phyloP scores from a whole-genome alignment of 2,888 invertebrate genomes.

The Machimus rusticus region DNA sequence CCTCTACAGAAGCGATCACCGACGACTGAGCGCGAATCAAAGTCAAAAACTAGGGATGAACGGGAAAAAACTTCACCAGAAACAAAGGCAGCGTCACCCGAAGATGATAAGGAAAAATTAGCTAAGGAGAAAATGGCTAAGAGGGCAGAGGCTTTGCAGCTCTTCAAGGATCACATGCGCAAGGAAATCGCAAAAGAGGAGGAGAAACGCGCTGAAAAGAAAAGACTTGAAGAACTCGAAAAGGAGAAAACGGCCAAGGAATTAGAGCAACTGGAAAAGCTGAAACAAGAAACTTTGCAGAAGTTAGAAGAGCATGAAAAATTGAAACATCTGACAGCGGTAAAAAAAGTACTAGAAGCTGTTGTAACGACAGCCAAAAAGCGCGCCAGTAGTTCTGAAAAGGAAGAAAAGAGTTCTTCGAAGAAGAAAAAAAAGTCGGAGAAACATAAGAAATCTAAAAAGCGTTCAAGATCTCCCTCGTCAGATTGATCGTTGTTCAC shows the following conservation, averaged over 20 bases:
- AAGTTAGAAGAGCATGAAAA: slow-evolving; percentile 59
- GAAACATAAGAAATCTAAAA: slow-evolving; percentile 59
- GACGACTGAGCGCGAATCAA: slow-evolving; percentile 49
- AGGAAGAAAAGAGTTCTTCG: slow-evolving; percentile 47
- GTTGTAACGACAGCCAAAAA: slow-evolving; percentile 48
- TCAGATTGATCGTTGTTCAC: neutral
- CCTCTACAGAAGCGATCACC: neutral
- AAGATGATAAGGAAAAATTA: slow-evolving; percentile 55
- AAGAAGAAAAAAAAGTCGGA: slow-evolving; percentile 51
- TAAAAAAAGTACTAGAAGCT: slow-evolving; percentile 50
- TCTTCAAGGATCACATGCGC: slow-evolving; percentile 70
- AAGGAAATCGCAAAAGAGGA: slow-evolving; percentile 67
- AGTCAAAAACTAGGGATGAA: slow-evolving; percentile 29
- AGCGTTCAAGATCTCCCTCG: slow-evolving; percentile 58
- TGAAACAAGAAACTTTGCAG: slow-evolving; percentile 60
- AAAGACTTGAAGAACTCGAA: slow-evolving; percentile 58
- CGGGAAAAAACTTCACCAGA: slow-evolving; percentile 19
- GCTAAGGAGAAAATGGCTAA: slow-evolving; percentile 62
- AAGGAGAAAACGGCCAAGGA: slow-evolving; percentile 59
- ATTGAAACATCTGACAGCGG: slow-evolving; percentile 51
- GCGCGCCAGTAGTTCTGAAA: slow-evolving; percentile 46
- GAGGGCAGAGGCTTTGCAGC: slow-evolving; percentile 64
- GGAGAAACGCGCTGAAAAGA: slow-evolving; percentile 66
- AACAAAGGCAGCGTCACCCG: neutral
- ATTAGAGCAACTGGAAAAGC: slow-evolving; percentile 59